phyloP scores from a whole-genome alignment of 2,888 invertebrate genomes.

The Oscheius onirici region DNA sequence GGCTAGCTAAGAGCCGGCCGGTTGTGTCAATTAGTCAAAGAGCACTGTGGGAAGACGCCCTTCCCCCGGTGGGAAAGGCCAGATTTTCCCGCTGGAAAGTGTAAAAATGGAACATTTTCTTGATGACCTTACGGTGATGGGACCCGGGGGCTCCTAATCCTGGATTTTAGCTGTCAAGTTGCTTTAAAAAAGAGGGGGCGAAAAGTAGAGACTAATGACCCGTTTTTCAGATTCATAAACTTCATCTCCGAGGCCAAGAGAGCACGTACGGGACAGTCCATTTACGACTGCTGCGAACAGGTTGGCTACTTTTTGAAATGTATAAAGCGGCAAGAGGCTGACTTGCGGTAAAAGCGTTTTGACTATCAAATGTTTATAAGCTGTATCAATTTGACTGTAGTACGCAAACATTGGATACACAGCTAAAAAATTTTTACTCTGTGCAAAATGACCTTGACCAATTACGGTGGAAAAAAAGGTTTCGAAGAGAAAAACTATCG shows the following conservation, averaged over 20 bases:
- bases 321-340: too few species aligned
- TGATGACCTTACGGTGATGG: not conserved
- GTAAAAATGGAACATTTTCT: too few species aligned
- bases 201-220: too few species aligned
- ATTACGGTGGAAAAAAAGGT: too few species aligned
- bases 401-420: too few species aligned
- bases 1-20: not conserved
- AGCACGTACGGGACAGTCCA: not conserved
- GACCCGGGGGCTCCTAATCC: not conserved
- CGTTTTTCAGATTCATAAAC: conserved; percentile 71
- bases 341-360: too few species aligned
- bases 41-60: conserved; percentile 22
- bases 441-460: too few species aligned
- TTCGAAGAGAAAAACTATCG: too few species aligned
- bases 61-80: not conserved
- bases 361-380: too few species aligned
- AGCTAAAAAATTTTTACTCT: too few species aligned
- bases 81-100: not conserved
- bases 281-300: not conserved
- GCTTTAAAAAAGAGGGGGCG: not conserved
- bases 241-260: conserved; percentile 50
- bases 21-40: conserved; percentile 24
- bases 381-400: too few species aligned
- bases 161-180: not conserved
- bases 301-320: not conserved